Percentiles rank a stretch among this genome's conserved stretches.
These are phyloP conservation scores for Drosophila affinis DNA, from an alignment of 2,888 invertebrate species.

Conservation along the genomic window DNA sequence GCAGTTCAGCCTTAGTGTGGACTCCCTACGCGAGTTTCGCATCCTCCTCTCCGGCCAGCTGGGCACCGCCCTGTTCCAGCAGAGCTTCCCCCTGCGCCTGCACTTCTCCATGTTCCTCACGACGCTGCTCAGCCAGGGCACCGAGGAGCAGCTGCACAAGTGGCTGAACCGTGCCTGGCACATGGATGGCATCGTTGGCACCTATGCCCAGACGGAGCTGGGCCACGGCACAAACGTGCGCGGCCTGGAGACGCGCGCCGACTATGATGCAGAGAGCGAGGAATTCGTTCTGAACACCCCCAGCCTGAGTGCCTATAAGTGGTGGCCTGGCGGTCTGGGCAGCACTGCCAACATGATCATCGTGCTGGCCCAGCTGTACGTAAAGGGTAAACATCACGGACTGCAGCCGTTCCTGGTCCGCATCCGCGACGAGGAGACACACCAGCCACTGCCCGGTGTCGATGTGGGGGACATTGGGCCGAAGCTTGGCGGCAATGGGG, in stretches of 20 bases:
- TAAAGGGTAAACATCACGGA: constrained; percentile 91
- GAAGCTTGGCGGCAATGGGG: constrained; percentile 94
- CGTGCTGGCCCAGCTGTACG: constrained; percentile 94
- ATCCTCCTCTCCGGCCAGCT: constrained; percentile 71
- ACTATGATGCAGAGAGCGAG: constrained; percentile 90
- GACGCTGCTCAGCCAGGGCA: constrained; percentile 92
- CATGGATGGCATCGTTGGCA: constrained; percentile 92
- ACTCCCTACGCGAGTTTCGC: constrained; percentile 67
- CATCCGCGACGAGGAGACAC: constrained; percentile 93
- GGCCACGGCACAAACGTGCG: constrained; percentile 97
- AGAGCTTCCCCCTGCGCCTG: constrained; percentile 85
- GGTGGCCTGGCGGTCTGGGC: constrained; percentile 98
- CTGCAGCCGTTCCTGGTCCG: constrained; percentile 97
- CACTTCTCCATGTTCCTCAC: constrained; percentile 97
- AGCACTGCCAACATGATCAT: constrained; percentile 96
- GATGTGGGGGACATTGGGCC: constrained; percentile 97
- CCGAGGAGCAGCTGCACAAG: constrained; percentile 91
- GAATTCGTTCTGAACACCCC: constrained; percentile 95
- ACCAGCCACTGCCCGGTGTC: constrained; percentile 93
- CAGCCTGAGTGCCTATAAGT: constrained; percentile 94
- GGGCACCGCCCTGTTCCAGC: constrained; percentile 78
- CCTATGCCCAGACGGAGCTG: constrained; percentile 98
- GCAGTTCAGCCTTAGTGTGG: constrained; percentile 32
- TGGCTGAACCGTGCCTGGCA: constrained; percentile 93
- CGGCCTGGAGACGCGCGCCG: constrained; percentile 95